Percentiles rank a stretch among this genome's conserved stretches.
Evolutionary conservation across 2,797 vertebrate genomes (phyloP).

Genomic region (Pogoniulus pusillus): DNA sequence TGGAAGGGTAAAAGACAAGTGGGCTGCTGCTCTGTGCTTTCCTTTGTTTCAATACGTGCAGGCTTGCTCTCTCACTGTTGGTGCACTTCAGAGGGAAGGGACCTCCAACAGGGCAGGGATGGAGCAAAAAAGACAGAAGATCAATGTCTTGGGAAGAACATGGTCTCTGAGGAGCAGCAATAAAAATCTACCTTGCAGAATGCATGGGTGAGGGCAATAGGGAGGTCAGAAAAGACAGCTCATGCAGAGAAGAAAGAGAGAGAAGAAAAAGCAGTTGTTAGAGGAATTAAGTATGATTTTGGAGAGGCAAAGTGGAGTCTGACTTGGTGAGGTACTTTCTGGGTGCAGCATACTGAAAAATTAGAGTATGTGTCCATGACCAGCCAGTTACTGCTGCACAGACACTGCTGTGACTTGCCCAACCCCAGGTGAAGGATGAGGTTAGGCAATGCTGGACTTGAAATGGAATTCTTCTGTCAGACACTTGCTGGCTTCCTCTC

Average conservation of each 20-base stretch:
- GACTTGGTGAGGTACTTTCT: background rate
- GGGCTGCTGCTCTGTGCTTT: background rate
- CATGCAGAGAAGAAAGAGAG: background rate
- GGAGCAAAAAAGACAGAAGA: constrained; percentile 1
- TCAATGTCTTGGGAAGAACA: background rate
- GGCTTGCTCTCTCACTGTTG: background rate
- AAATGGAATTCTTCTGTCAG: constrained; percentile 5
- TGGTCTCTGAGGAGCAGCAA: background rate
- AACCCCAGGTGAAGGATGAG: background rate
- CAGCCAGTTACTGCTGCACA: background rate
- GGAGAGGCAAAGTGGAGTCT: background rate
- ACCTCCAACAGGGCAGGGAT: background rate
- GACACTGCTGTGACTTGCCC: background rate
- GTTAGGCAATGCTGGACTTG: background rate
- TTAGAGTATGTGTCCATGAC: background rate
- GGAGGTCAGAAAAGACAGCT: background rate
- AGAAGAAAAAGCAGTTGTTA: background rate
- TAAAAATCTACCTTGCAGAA: constrained; percentile 23
- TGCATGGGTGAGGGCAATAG: background rate
- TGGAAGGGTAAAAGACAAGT: background rate
- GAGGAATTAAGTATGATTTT: background rate
- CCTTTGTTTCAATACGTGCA: background rate
- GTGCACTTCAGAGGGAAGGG: background rate
- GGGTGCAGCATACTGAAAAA: background rate
- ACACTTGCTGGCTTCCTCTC: constrained; percentile 19